These are phyloP conservation scores for Diabrotica virgifera DNA, from an alignment of 1,140 invertebrate species.

Conservation along the genomic window DNA sequence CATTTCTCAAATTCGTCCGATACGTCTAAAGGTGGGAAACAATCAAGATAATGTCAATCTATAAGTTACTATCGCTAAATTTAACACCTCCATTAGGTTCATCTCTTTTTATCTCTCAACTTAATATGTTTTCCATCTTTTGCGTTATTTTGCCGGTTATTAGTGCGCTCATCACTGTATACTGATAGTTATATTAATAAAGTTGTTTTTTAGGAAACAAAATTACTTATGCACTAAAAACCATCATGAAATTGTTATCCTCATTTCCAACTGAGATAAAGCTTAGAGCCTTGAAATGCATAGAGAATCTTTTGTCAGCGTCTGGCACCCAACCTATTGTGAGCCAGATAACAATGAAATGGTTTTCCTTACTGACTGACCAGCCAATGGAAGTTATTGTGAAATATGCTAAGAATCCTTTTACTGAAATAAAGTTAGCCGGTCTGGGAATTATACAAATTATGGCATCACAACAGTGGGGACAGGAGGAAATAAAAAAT, in stretches of 20 bases:
- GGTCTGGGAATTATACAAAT: slow-evolving; percentile 54
- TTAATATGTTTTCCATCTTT: too few relatives aligned
- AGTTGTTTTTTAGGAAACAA: slow-evolving; percentile 31
- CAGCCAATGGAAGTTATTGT: slow-evolving; percentile 57
- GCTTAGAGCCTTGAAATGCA: slow-evolving; percentile 59
- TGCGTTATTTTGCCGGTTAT: too few relatives aligned
- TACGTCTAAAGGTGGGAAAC: too few relatives aligned
- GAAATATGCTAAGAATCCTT: slow-evolving; percentile 59
- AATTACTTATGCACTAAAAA: slow-evolving; percentile 54
- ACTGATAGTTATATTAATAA: too few relatives aligned
- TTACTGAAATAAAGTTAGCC: slow-evolving; percentile 57
- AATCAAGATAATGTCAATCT: too few relatives aligned
- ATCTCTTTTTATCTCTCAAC: too few relatives aligned
- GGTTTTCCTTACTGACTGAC: slow-evolving; percentile 56
- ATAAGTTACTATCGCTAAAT: too few relatives aligned
- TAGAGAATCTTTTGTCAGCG: slow-evolving; percentile 54
- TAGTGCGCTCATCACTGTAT: too few relatives aligned
- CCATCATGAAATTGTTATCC: slow-evolving; percentile 54
- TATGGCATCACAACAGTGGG: slow-evolving; percentile 59
- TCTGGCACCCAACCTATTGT: slow-evolving; percentile 24
- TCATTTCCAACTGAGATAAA: slow-evolving; percentile 59
- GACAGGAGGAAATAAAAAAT: slow-evolving; percentile 58
- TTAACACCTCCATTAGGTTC: too few relatives aligned
- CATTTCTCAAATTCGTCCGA: too few relatives aligned
- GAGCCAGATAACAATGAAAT: slow-evolving; percentile 44